These are phyloP conservation scores for Bruchidius siliquastri DNA, from an alignment of 2,888 invertebrate species.

Conservation along the genomic window DNA sequence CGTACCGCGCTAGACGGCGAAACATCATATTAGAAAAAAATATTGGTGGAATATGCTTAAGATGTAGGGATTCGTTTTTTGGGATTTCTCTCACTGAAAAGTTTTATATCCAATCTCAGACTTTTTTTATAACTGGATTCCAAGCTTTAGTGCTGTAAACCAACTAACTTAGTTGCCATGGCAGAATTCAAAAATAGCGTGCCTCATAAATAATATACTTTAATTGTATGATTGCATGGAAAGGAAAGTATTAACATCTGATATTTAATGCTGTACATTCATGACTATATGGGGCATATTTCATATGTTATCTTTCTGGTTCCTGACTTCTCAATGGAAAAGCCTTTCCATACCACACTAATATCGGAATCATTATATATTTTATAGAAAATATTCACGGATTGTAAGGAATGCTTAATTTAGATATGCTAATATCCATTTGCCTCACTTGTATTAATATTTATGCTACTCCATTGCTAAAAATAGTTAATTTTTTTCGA, in stretches of 20 bases:
- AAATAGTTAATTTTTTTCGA: neutral
- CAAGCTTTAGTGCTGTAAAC: neutral
- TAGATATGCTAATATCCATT: neutral
- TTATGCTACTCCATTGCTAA: neutral
- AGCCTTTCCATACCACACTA: neutral
- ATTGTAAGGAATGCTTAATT: neutral
- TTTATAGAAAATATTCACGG: neutral
- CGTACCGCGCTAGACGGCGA: too few relatives aligned
- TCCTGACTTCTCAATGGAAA: neutral
- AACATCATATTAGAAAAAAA: too few relatives aligned
- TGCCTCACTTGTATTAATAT: neutral
- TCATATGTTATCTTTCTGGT: neutral
- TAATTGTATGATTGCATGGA: neutral
- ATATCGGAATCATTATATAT: neutral
- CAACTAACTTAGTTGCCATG: neutral
- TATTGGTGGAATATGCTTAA: too few relatives aligned
- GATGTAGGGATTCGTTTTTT: too few relatives aligned
- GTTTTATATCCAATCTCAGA: too few relatives aligned
- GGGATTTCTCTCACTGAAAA: too few relatives aligned
- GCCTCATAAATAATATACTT: neutral
- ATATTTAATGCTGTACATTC: neutral
- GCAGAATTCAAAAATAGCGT: neutral
- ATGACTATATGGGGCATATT: neutral
- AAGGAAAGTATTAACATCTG: neutral
- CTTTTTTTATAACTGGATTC: neutral